Conservation (phyloP, 2,113 vertebrate genomes). For the Dicrurus megarhynchus region DNA sequence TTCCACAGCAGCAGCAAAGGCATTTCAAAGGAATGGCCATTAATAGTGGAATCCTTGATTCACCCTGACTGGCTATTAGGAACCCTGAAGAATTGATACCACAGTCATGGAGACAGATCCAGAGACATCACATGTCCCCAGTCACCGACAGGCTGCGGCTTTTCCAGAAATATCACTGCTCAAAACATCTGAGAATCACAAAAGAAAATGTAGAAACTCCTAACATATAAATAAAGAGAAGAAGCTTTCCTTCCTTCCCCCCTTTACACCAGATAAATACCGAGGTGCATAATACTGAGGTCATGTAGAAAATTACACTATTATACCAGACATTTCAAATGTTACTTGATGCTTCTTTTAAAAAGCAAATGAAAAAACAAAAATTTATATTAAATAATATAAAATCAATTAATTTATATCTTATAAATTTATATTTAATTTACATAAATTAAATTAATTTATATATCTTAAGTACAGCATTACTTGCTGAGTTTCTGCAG, state of each 20-base stretch:
- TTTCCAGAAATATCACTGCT: background rate
- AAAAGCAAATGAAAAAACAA: background rate
- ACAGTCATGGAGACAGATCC: background rate
- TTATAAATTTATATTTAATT: too few relatives aligned
- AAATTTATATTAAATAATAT: background rate
- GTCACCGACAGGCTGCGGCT: background rate
- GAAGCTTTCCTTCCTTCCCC: background rate
- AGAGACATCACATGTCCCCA: background rate
- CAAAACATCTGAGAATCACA: background rate
- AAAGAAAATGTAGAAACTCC: background rate
- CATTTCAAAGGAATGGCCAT: background rate
- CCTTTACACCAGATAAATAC: background rate
- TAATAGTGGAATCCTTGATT: conserved; percentile 4
- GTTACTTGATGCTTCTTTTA: background rate
- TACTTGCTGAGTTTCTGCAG: background rate
- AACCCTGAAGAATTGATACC: background rate
- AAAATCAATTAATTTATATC: background rate
- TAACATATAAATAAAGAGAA: background rate
- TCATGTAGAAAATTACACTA: background rate
- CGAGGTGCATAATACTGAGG: background rate
- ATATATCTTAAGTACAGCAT: background rate
- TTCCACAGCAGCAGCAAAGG: background rate
- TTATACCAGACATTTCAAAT: background rate
- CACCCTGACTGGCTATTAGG: background rate
- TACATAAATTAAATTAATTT: too few relatives aligned